A percentile compares a stretch with the other conserved stretches of the same genome.
These are phyloP conservation scores for Hetaerina americana DNA, from an alignment of 1,140 invertebrate species.

Conservation along the genomic window DNA sequence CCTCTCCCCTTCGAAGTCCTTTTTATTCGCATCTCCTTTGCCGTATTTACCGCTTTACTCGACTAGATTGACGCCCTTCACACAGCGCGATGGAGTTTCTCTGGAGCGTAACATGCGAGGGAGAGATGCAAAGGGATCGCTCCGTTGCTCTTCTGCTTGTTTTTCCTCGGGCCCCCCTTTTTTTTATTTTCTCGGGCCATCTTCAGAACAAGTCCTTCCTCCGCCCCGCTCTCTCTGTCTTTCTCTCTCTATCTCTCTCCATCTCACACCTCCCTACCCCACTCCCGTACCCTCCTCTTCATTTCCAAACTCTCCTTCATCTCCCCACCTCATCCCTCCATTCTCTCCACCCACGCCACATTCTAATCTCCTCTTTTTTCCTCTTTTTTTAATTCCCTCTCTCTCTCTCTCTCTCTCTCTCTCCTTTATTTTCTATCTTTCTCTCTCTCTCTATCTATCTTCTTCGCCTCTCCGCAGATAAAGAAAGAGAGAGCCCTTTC, in stretches of 20 bases:
- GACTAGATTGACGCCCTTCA: neutral
- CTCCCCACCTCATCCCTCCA: neutral
- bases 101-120: neutral
- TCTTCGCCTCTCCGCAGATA: too few relatives aligned
- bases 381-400: too few relatives aligned
- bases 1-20: neutral
- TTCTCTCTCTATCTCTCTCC: neutral
- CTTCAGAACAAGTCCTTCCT: too few relatives aligned
- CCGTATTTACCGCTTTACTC: neutral
- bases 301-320: neutral
- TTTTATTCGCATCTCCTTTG: neutral
- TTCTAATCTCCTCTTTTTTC: neutral
- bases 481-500: too few relatives aligned
- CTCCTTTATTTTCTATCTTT: too few relatives aligned
- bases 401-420: too few relatives aligned
- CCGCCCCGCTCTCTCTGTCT: neutral
- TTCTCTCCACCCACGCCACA: neutral
- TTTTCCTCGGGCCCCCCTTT: too few relatives aligned
- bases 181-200: too few relatives aligned
- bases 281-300: neutral
- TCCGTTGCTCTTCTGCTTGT: neutral
- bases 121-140: neutral
- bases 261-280: neutral
- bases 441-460: too few relatives aligned
- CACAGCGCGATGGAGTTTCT: neutral